Evolutionary conservation across 2,113 vertebrate species (phyloP).

Genomic region (Saguinus midas): DNA sequence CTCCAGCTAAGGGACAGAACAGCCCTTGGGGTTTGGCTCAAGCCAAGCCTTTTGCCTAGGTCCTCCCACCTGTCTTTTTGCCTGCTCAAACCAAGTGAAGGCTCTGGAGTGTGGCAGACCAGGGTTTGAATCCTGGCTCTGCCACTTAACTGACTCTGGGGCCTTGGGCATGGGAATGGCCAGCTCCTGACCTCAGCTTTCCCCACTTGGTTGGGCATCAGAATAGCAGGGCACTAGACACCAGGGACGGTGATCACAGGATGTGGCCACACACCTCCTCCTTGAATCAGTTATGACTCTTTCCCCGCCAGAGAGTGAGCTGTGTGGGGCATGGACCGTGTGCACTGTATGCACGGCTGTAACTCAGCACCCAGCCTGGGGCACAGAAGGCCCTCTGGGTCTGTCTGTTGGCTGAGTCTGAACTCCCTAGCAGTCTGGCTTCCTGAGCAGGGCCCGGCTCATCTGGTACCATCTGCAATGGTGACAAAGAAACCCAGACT

Average conservation of each 20-base stretch:
- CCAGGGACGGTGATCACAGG: neutral
- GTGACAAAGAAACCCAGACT: neutral
- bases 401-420: neutral
- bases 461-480: slow-evolving; percentile 12
- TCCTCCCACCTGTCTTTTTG: neutral
- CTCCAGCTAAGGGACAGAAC: neutral
- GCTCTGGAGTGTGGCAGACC: neutral
- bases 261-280: neutral
- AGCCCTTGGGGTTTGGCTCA: neutral
- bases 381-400: neutral
- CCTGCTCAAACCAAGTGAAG: neutral
- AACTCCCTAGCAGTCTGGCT: neutral
- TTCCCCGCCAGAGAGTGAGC: rapidly evolving
- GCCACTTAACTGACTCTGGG: no score
- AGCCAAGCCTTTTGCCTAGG: neutral
- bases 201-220: neutral
- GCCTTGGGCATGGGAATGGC: neutral
- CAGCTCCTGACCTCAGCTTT: neutral
- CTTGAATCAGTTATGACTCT: neutral
- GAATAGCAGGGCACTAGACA: neutral
- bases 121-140: neutral
- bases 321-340: neutral
- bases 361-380: no score
- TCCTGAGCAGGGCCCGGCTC: neutral
- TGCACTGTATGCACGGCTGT: neutral